These are phyloP conservation scores for Lochmaea capreae DNA, from an alignment of 2,888 invertebrate genomes.

Conservation along the genomic window DNA sequence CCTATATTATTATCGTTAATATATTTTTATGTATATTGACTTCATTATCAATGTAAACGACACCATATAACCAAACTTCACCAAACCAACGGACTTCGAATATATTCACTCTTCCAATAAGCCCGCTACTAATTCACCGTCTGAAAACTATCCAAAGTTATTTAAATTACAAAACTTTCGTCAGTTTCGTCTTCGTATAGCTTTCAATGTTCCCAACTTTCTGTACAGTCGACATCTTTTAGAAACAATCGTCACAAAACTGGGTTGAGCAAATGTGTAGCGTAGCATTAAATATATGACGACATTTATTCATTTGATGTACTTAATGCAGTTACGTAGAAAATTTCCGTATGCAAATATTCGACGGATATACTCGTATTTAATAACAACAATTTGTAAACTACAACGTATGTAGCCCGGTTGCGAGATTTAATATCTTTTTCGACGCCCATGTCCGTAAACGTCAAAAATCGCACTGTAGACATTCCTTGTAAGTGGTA, in stretches of 20 bases:
- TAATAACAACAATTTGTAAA: too few relatives aligned
- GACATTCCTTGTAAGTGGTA: too few relatives aligned
- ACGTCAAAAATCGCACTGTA: too few relatives aligned
- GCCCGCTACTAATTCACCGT: conserved; percentile 19
- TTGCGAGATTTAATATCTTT: too few relatives aligned
- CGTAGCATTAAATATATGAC: not conserved
- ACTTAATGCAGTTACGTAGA: not conserved
- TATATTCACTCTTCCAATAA: conserved; percentile 18
- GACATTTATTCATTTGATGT: not conserved
- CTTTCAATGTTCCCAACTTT: conserved; percentile 29
- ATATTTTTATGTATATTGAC: not conserved
- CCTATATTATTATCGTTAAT: not conserved
- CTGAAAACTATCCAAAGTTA: conserved; percentile 26
- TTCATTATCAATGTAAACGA: not conserved
- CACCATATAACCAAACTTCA: not conserved
- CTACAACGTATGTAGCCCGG: too few relatives aligned
- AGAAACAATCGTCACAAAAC: conserved; percentile 3
- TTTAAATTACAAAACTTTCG: conserved; percentile 31
- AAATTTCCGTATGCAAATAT: too few relatives aligned
- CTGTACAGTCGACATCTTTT: conserved; percentile 1
- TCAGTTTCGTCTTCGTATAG: conserved; percentile 21
- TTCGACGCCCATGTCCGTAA: too few relatives aligned
- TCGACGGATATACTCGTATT: too few relatives aligned
- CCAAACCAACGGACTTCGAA: not conserved
- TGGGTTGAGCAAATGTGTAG: not conserved